A percentile compares a stretch with the other conserved stretches of the same genome.
Evolutionary conservation across 2,888 invertebrate species (phyloP).

Genomic region (Sepiola atlantica): DNA sequence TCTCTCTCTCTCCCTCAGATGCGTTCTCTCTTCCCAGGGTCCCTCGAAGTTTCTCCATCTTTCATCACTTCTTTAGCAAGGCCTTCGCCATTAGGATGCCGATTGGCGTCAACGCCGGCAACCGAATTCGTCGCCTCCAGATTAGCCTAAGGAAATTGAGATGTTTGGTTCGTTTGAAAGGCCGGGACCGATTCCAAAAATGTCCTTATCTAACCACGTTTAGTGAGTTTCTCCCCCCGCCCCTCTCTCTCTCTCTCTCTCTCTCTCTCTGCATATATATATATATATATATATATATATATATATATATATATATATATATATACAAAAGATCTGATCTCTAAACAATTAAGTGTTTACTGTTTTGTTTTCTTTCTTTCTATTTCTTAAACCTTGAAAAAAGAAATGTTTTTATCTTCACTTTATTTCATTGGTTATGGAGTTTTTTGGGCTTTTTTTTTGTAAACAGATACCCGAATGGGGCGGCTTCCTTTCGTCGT

Average conservation of each 20-base stretch:
- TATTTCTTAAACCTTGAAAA: neutral
- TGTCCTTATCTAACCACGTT: neutral
- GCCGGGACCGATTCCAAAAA: neutral
- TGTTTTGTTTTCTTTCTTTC: neutral
- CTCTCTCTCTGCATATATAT: too few species aligned
- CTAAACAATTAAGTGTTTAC: neutral
- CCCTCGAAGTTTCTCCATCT: neutral
- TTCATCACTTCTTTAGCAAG: neutral
- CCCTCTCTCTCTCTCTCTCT: too few species aligned
- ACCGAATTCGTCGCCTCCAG: neutral
- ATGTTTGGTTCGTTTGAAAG: neutral
- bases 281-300: too few species aligned
- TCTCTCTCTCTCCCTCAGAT: too few species aligned
- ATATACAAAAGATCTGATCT: neutral
- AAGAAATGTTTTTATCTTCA: neutral
- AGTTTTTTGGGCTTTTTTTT: neutral
- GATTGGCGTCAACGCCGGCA: neutral
- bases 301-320: neutral
- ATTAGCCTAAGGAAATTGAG: constrained; percentile 2
- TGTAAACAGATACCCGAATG: neutral
- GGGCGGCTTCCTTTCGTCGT: constrained; percentile 32
- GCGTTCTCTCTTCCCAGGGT: too few species aligned
- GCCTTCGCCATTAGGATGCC: neutral
- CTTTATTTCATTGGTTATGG: neutral
- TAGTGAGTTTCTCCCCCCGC: neutral